Conservation (phyloP, 2,113 vertebrate genomes). For the Rattus rattus region DNA sequence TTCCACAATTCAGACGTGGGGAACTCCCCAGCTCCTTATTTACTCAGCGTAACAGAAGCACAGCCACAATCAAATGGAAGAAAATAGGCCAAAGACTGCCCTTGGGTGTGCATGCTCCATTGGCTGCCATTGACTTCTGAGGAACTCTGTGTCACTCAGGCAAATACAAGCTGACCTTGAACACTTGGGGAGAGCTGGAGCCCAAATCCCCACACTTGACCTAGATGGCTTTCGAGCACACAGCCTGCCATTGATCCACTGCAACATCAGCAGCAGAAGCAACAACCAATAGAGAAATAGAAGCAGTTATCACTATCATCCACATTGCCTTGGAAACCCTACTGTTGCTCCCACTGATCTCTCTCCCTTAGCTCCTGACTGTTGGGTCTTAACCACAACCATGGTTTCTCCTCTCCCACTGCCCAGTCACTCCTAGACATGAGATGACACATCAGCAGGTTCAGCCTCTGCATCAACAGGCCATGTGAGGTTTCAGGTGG, state of each 20-base stretch:
- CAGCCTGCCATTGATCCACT: accelerated
- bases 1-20: background rate
- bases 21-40: background rate
- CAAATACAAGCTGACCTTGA: background rate
- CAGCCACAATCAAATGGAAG: background rate
- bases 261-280: accelerated
- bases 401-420: no score
- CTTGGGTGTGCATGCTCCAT: background rate
- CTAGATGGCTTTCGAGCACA: background rate
- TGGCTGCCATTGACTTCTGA: background rate
- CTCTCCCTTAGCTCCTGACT: accelerated
- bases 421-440: accelerated
- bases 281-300: accelerated
- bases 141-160: background rate
- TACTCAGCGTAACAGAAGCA: background rate
- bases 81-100: background rate
- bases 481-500: background rate
- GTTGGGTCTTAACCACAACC: background rate
- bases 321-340: accelerated
- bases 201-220: background rate
- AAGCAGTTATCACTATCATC: accelerated
- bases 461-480: background rate
- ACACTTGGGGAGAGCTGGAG: accelerated
- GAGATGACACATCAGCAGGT: background rate
- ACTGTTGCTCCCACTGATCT: accelerated